phyloP scores from a whole-genome alignment of 1,140 invertebrate species.

The Drosophila saltans region DNA sequence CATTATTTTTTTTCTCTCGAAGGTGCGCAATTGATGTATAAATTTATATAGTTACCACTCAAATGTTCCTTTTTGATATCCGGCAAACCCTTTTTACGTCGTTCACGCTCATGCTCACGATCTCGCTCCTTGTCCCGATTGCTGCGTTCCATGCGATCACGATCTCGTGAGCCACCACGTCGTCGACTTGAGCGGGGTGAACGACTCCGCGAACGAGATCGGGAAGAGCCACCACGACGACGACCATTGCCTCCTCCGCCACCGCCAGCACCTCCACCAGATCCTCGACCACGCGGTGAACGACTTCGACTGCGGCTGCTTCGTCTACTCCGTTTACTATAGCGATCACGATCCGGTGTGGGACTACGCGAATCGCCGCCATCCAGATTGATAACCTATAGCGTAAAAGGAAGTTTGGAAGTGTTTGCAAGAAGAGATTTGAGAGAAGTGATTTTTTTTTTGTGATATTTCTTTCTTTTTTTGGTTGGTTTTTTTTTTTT shows the following conservation, averaged over 20 bases:
- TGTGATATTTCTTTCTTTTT: conserved; percentile 1
- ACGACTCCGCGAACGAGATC: conserved; percentile 83
- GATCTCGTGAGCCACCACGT: conserved; percentile 84
- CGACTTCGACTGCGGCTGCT: conserved; percentile 84
- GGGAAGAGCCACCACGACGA: conserved; percentile 73
- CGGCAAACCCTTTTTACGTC: conserved; percentile 94
- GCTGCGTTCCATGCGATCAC: conserved; percentile 85
- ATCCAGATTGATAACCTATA: conserved; percentile 85
- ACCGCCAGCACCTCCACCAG: conserved; percentile 42
- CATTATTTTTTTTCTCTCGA: conserved; percentile 5
- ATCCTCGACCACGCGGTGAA: conserved; percentile 83
- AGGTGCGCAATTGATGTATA: background rate
- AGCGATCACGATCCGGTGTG: conserved; percentile 85
- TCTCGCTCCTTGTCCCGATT: conserved; percentile 91
- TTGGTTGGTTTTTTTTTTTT: conserved; percentile 1
- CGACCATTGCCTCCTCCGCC: conserved; percentile 63
- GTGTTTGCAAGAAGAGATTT: conserved; percentile 72
- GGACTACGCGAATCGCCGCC: conserved; percentile 85
- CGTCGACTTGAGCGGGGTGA: conserved; percentile 83
- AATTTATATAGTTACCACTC: conserved; percentile 86
- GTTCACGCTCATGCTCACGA: conserved; percentile 90
- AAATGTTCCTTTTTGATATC: conserved; percentile 93
- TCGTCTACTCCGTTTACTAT: conserved; percentile 73
- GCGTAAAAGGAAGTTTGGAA: conserved; percentile 33
- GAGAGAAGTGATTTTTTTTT: conserved; percentile 69